These are phyloP conservation scores for Chiroxiphia lanceolata DNA, from an alignment of 2,797 vertebrate genomes.

Conservation along the genomic window DNA sequence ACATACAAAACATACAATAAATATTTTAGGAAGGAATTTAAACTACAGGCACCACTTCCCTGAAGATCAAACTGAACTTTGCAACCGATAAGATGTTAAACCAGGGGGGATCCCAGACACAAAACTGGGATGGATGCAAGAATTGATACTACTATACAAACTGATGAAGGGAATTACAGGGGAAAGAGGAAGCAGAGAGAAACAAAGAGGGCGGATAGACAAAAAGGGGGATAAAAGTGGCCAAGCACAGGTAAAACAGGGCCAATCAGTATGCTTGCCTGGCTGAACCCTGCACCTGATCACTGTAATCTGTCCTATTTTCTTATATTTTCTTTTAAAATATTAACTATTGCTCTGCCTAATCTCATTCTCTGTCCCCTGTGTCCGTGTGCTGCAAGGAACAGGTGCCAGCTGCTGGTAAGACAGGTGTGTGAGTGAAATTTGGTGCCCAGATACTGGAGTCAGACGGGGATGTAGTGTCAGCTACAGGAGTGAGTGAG, in stretches of 20 bases:
- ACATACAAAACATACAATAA: not conserved
- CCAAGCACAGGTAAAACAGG: not conserved
- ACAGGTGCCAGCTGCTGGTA: not conserved
- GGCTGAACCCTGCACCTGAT: not conserved
- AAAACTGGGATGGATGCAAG: not conserved
- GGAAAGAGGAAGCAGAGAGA: not conserved
- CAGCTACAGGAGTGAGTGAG: not conserved
- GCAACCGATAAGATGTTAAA: not conserved
- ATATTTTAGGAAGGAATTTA: not conserved
- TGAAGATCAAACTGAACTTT: not conserved
- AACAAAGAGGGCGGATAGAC: not conserved
- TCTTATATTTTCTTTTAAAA: not conserved
- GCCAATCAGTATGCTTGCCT: not conserved
- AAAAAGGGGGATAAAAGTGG: not conserved
- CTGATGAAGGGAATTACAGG: not conserved
- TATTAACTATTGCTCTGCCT: not conserved
- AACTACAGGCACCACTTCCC: not conserved
- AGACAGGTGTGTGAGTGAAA: not conserved
- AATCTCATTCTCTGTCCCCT: not conserved
- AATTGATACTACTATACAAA: not conserved
- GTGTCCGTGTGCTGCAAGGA: not conserved
- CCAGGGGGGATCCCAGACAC: not conserved
- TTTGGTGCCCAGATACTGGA: not conserved
- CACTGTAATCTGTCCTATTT: not conserved
- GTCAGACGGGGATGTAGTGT: not conserved